Evolutionary conservation across 1,140 invertebrate species (phyloP).

Genomic region (Bombus pyrosoma): DNA sequence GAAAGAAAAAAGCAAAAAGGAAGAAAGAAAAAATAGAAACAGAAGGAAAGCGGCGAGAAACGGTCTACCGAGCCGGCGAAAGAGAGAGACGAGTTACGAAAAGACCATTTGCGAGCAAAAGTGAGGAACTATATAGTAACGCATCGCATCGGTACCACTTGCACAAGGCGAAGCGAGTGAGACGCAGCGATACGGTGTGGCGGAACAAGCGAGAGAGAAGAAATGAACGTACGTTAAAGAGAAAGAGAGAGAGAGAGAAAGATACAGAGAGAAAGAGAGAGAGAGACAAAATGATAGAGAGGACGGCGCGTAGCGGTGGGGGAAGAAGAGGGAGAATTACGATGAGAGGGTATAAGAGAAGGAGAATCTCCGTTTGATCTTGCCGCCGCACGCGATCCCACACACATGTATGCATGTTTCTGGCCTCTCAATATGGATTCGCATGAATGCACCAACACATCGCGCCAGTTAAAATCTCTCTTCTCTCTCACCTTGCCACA

Average conservation of each 20-base stretch:
- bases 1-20: conserved; percentile 23
- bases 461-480: conserved; percentile 74
- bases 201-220: conserved; percentile 25
- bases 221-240: background rate
- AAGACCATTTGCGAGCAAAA: conserved; percentile 58
- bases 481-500: conserved; percentile 33
- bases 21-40: conserved; percentile 39
- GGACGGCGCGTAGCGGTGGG: conserved; percentile 46
- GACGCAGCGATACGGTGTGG: background rate
- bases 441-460: conserved; percentile 74
- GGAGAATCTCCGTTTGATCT: conserved; percentile 77
- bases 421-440: conserved; percentile 59
- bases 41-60: conserved; percentile 48
- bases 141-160: conserved; percentile 58
- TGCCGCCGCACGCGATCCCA: conserved; percentile 80
- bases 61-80: conserved; percentile 30
- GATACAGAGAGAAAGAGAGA: conserved; percentile 36
- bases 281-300: conserved; percentile 58
- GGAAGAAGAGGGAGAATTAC: conserved; percentile 52
- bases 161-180: conserved; percentile 31
- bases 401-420: conserved; percentile 67
- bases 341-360: conserved; percentile 55
- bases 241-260: conserved; percentile 18
- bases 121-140: conserved; percentile 61
- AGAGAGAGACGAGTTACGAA: conserved; percentile 45